phyloP scores from a whole-genome alignment of 2,797 vertebrate species.

The Malurus splendens region DNA sequence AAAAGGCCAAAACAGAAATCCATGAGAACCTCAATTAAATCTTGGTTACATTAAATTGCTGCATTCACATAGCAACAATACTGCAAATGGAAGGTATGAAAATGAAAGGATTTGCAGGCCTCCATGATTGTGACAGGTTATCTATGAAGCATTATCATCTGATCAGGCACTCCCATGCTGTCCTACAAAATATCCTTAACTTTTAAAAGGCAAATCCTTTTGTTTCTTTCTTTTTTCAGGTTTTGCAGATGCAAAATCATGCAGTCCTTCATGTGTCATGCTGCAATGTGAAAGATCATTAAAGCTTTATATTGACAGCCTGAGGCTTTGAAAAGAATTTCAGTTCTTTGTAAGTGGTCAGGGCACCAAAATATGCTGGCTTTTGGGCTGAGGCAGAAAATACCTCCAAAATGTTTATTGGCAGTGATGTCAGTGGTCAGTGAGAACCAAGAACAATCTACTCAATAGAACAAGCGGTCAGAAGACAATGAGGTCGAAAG shows the following conservation, averaged over 20 bases:
- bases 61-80: neutral
- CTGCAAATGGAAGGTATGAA: neutral
- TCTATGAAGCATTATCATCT: neutral
- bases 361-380: neutral
- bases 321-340: neutral
- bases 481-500: neutral
- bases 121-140: neutral
- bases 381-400: neutral
- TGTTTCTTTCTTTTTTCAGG: neutral
- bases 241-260: neutral
- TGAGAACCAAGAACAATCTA: neutral
- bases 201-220: neutral
- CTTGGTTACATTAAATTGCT: neutral
- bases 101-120: neutral
- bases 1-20: neutral
- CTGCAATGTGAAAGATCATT: neutral
- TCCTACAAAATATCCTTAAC: neutral
- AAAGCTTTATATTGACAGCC: neutral
- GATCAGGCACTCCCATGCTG: neutral
- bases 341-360: neutral
- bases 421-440: neutral
- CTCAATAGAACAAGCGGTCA: neutral
- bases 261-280: neutral
- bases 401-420: neutral
- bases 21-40: neutral